Conservation (phyloP, 2,888 invertebrate species). For the Blastobasis adustella region DNA sequence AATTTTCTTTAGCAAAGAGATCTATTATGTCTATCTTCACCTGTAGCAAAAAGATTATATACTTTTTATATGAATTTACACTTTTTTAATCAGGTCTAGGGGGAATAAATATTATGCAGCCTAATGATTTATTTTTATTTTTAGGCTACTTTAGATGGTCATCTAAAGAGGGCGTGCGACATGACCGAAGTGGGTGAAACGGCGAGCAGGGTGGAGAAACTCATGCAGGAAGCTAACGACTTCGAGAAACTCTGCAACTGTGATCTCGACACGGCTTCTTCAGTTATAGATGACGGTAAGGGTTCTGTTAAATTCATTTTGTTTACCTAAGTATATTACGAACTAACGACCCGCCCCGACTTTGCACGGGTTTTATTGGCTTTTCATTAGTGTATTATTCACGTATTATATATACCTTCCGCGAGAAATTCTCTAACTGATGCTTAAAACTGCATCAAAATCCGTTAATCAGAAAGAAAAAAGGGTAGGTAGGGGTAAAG, state of each 20-base stretch:
- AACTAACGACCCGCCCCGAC: too few species aligned
- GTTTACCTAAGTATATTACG: too few species aligned
- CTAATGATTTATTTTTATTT: neutral
- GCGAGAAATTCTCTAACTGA: too few species aligned
- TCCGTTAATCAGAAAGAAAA: too few species aligned
- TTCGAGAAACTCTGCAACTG: slow-evolving; percentile 87
- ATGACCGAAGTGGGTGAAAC: slow-evolving; percentile 94
- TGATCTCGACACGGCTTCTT: slow-evolving; percentile 88
- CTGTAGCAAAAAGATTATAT: neutral
- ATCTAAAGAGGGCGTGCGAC: slow-evolving; percentile 85
- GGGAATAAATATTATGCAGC: neutral
- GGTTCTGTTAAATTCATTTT: too few species aligned
- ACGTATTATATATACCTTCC: too few species aligned
- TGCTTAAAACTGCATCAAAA: too few species aligned
- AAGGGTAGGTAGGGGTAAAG: too few species aligned
- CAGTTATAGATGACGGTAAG: slow-evolving; percentile 82
- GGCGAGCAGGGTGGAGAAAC: slow-evolving; percentile 84
- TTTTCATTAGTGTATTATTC: too few species aligned
- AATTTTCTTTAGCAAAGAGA: neutral
- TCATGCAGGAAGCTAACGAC: slow-evolving; percentile 84
- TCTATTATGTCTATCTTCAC: too few species aligned
- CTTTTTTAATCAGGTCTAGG: neutral
- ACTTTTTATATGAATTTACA: neutral
- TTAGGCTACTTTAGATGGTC: slow-evolving; percentile 83
- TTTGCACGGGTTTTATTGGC: too few species aligned